Percentiles rank a stretch among this genome's conserved stretches.
These are phyloP conservation scores for Drosophila phalerata DNA, from an alignment of 2,888 invertebrate genomes.

Conservation along the genomic window DNA sequence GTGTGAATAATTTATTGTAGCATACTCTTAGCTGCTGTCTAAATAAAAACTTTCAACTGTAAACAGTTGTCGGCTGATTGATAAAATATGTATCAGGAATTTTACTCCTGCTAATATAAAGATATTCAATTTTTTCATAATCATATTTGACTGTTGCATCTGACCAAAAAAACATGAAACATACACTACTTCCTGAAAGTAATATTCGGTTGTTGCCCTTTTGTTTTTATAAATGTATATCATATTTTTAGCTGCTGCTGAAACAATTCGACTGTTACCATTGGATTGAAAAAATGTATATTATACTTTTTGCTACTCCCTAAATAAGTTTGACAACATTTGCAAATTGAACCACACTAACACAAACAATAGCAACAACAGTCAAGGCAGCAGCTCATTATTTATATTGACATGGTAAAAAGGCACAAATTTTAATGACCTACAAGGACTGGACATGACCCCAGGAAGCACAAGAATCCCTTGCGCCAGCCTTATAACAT, in stretches of 20 bases:
- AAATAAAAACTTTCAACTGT: not conserved
- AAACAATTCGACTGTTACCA: not conserved
- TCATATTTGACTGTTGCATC: too few species aligned
- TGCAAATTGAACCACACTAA: constrained; percentile 43
- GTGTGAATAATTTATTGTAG: not conserved
- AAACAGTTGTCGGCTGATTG: not conserved
- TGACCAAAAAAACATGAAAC: too few species aligned
- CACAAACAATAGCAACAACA: not conserved
- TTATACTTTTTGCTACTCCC: constrained; percentile 10
- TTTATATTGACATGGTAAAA: constrained; percentile 63
- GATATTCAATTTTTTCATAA: too few species aligned
- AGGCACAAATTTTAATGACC: constrained; percentile 67
- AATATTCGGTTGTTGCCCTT: too few species aligned
- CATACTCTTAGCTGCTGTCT: not conserved
- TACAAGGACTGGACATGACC: constrained; percentile 55
- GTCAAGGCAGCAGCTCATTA: constrained; percentile 50
- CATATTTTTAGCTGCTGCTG: too few species aligned
- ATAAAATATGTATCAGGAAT: constrained; percentile 12
- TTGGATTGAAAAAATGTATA: constrained; percentile 12
- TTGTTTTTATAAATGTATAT: too few species aligned
- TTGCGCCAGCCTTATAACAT: constrained; percentile 50
- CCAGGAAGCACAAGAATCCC: constrained; percentile 40
- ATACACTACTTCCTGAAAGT: too few species aligned
- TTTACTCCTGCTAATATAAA: too few species aligned
- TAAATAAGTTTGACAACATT: constrained; percentile 46